Evolutionary conservation across 2,113 vertebrate species (phyloP).

Genomic region (Sebastes fasciatus): DNA sequence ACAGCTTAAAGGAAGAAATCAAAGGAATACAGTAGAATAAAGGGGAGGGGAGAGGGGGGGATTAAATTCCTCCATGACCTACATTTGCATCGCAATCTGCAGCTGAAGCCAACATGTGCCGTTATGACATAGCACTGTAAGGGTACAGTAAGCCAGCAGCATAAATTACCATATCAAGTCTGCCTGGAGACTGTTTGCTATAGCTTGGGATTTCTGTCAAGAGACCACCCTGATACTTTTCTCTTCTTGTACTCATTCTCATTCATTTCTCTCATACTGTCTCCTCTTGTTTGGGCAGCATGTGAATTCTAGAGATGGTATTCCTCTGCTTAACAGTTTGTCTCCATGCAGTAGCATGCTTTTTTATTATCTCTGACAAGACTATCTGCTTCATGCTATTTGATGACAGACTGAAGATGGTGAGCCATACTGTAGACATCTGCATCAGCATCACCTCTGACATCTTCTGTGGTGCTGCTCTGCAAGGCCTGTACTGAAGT

Average conservation of each 20-base stretch:
- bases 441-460: neutral
- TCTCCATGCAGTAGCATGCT: constrained; percentile 12
- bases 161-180: constrained; percentile 58
- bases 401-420: neutral
- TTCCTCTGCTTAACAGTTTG: neutral
- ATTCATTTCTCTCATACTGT: neutral
- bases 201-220: neutral
- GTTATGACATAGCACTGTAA: constrained; percentile 24
- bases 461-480: neutral
- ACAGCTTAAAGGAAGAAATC: constrained; percentile 35
- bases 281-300: neutral
- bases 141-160: constrained; percentile 27
- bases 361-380: neutral
- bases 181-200: constrained; percentile 38
- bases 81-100: constrained; percentile 54
- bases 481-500: neutral
- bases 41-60: neutral
- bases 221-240: constrained; percentile 34
- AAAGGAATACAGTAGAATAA: constrained; percentile 42
- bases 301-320: neutral
- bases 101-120: constrained; percentile 39
- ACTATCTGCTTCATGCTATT: neutral
- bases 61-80: constrained; percentile 34
- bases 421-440: neutral
- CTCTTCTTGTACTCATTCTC: neutral